phyloP scores from a whole-genome alignment of 2,888 invertebrate species.

The Melieria crassipennis region DNA sequence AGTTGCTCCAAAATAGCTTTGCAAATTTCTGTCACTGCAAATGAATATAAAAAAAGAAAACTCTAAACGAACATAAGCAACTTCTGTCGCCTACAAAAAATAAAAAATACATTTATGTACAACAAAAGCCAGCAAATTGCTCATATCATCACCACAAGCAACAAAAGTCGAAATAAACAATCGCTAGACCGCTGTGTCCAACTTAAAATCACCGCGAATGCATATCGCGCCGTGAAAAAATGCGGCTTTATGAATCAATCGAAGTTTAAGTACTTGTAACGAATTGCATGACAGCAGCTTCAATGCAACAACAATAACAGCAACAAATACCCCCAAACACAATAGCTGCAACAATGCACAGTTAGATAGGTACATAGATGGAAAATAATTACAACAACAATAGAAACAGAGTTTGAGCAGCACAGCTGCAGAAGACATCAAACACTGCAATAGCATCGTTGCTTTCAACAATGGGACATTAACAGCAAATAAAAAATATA shows the following conservation, averaged over 20 bases:
- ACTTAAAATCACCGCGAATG: not conserved
- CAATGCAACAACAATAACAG: not conserved
- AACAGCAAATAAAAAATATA: too few species aligned
- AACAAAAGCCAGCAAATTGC: too few species aligned
- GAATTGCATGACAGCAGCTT: not conserved
- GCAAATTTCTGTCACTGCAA: too few species aligned
- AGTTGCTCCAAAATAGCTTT: too few species aligned
- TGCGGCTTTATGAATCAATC: not conserved
- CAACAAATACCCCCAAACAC: not conserved
- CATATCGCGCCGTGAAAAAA: not conserved
- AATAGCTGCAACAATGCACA: not conserved
- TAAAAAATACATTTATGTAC: too few species aligned
- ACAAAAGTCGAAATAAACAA: too few species aligned
- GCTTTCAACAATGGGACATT: too few species aligned
- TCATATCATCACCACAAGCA: too few species aligned
- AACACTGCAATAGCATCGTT: not conserved
- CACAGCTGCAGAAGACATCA: not conserved
- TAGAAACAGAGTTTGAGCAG: not conserved
- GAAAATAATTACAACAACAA: slow-evolving; percentile 1
- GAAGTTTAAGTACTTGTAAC: not conserved
- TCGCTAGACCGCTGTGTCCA: not conserved
- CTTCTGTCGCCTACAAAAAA: too few species aligned
- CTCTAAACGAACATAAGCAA: too few species aligned
- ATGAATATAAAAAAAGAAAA: too few species aligned
- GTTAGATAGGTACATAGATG: not conserved